Conservation (phyloP, 2,797 vertebrate species). For the Alcedo quadribrachys region DNA sequence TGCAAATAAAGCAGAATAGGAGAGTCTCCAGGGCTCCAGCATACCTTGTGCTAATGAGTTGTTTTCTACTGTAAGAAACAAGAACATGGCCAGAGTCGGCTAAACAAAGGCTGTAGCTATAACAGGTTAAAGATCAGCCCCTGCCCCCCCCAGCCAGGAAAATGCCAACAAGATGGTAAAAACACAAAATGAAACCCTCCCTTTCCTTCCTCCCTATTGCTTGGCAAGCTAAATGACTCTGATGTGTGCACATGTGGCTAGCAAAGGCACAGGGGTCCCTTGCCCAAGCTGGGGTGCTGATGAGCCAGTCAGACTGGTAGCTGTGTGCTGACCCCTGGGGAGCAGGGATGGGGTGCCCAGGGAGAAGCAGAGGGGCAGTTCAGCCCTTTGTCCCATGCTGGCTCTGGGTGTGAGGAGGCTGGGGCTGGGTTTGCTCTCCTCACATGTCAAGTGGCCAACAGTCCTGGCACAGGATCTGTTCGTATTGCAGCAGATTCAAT, state of each 20-base stretch:
- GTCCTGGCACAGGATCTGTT: background rate
- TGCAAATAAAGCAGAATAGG: background rate
- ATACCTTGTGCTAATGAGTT: slow-evolving; percentile 51
- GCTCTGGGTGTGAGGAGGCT: background rate
- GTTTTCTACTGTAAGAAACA: slow-evolving; percentile 36
- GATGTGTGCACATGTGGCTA: rapidly evolving
- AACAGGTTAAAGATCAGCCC: slow-evolving; percentile 6
- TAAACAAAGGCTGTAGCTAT: slow-evolving; percentile 37
- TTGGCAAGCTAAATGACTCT: background rate
- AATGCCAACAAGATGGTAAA: background rate
- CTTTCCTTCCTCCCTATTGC: background rate
- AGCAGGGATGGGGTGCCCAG: no score
- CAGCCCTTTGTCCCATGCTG: background rate
- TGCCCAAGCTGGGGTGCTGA: rapidly evolving
- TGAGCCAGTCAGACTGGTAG: background rate
- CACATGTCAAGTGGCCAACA: no score
- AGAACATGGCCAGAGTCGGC: slow-evolving; percentile 10
- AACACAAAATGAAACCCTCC: background rate
- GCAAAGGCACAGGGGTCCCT: rapidly evolving
- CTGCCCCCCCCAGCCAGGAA: background rate
- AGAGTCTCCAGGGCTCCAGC: background rate
- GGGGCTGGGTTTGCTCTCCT: background rate
- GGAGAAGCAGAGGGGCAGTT: rapidly evolving
- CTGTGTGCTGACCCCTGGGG: background rate
- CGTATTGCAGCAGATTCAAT: background rate